Base-by-base conservation (phyloP, 2,888 invertebrate species). In the Dastarcus helophoroides region DNA sequence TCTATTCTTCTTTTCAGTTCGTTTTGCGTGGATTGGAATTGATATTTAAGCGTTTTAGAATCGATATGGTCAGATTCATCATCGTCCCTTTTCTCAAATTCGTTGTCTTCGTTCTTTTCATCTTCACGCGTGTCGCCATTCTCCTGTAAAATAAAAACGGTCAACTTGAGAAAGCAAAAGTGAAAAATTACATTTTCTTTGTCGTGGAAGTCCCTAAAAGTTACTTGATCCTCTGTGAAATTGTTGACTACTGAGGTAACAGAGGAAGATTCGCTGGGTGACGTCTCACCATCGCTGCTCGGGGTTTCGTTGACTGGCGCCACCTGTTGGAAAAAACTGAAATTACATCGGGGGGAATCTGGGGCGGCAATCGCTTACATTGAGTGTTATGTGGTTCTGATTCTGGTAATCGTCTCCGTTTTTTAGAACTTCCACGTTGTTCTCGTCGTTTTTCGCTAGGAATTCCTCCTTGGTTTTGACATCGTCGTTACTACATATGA, bases 11-110 rank as follows among this genome's bases (percentile, higher is more conserved):
- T 48, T 38, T 50, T 54, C 33, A 59, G 40, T 39, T 61, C 58
- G 29, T 46, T 56, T 33, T 58, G 54, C 4, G 52, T 53, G 1
- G 59, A 51, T 37, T 60, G 58, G 36, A 52, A 58, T 39, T 60
- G 59, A 40, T 58, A 58, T 43, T 60, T 60, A 23, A 61, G 41
- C 3, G 60, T 60, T 46, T 58, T 58, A 11, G 58, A 57, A 31
- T 58, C 54, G 14, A 58, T 46, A 22, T 50, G 38, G 31, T 43
- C 42, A 29, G 34, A 34, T 17, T 36, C 32, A 39, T 19, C 6
- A 7, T 19, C 19, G n/a, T 30, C 30, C 19, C 23, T 28, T 14
- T 24, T 19, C 27, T 31, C 11, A 14, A 9, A 26, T 22, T 35
- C 35, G 9, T 12, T 29, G 2, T 37, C 31, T 26, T 37, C 34